Base-by-base conservation (phyloP, 2,797 vertebrate species). In the Antennarius maculatus region DNA sequence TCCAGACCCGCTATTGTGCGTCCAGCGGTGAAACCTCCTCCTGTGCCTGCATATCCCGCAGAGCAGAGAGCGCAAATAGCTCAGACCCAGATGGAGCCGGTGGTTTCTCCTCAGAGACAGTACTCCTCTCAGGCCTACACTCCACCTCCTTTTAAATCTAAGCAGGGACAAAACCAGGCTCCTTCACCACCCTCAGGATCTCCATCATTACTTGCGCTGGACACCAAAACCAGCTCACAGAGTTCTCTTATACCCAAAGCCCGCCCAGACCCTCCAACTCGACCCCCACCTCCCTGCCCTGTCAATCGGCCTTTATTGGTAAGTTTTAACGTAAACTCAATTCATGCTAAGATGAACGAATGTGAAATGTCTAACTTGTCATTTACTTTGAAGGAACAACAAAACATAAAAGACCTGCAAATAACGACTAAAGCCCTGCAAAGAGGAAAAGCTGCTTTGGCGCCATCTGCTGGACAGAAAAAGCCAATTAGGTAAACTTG, bases 261-360 rank as follows among this genome's bases (percentile, higher is more conserved):
- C 27, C 71, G 83, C 17, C 87, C 94, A 17, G 90, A 88, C 16
- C 96, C 96, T 2, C 97, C 97, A 0, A 96, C 55, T 84, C 92
- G 96, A 75, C 96, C 97, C 52, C 95, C 94, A 1, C 97, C 97
- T 2, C 96, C 95, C 0, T 93, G 95, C 78, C 97, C 96, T 55
- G 82, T 86, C n/a, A 89, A 76, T 68, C 83, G 81, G 2, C 0
- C 79, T 43, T 76, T 88, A 76, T 86, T 89, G 92, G 97, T 98
- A 85, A 83, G 10, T 58, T 34, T 52, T 61, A 7, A 42, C 41
- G 12, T 31, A 13, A 50, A 57, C 12, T 14, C 4, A 16, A 1
- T 6, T 2, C 15, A 42, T 29, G 14, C 1, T 50, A 14, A 23
- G 18, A 6, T 18, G 37, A 61, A 0, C 60, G 6, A 60, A 37